Percentiles rank a stretch among this genome's conserved stretches.
These are phyloP conservation scores for Xenopus tropicalis DNA, from an alignment of 2,113 vertebrate genomes.

Conservation along the genomic window UCB_Xtro_10.0 CM004447.2:134347001-134347500, in stretches of 20 bases:
- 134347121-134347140: no score
- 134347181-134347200: not conserved
- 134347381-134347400: not conserved
- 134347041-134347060: no score
- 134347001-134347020: no score
- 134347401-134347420: not conserved
- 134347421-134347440: not conserved
- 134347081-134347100: no score
- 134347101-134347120: no score
- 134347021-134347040: no score
- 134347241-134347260: not conserved
- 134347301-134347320: not conserved
- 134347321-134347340: not conserved
- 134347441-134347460: not conserved
- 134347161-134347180: no score
- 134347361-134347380: not conserved
- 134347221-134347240: not conserved
- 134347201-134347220: not conserved
- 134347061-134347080: no score
- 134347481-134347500: not conserved
- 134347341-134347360: not conserved
- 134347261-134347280: not conserved
- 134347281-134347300: not conserved
- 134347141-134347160: no score
- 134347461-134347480: not conserved